Evolutionary conservation across 2,888 invertebrate genomes (phyloP), one percentile per base, ranked within the genome.

Genomic region (Volucella inflata): DNA sequence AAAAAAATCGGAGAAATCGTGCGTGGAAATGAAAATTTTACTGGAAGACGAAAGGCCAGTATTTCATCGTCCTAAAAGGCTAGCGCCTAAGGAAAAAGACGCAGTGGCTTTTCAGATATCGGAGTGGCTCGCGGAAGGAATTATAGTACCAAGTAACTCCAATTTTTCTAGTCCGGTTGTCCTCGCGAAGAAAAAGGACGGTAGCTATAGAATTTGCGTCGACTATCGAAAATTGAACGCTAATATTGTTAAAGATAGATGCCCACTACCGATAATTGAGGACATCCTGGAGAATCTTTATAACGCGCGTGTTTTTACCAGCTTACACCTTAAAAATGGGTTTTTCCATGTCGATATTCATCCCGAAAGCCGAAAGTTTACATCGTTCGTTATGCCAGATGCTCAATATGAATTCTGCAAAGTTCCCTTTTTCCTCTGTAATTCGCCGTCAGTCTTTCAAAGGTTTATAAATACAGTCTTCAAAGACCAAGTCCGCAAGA

Each of bases 191-290:
- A 89, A 87, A 51, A 88, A 88, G 67, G 81, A 81, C 57, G 87
- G 85, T 9, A 75, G 60, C 10, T 48, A 60, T 17, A 30, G 79
- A 42, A 21, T 72, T 82, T 91, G 91, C 74, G 87, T 91, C 0
- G 91, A 92, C 70, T 92, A 90, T 77, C 40, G 55, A 42, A 53
- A 36, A n/a, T n/a, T 64, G 0, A n/a, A n/a, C n/a, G n/a, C n/a
- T n/a, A n/a, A 64, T 48, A 10, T 12, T 11, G 2, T 53, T 4
- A 88, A 53, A 40, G 80, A 21, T 21, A 46, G 10, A 87, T 88
- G 87, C 48, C n/a, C 88, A 0, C 17, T 88, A 57, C 89, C 88
- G 8, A 40, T 84, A 6, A 88, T 88, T 9, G 88, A 90, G 8
- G 87, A n/a, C n/a, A n/a, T n/a, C n/a, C n/a, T n/a, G n/a, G n/a